Percentiles rank a stretch among this genome's conserved stretches.
These are phyloP conservation scores for Dendrolimus kikuchii DNA, from an alignment of 1,140 invertebrate genomes.

Conservation along the genomic window DNA sequence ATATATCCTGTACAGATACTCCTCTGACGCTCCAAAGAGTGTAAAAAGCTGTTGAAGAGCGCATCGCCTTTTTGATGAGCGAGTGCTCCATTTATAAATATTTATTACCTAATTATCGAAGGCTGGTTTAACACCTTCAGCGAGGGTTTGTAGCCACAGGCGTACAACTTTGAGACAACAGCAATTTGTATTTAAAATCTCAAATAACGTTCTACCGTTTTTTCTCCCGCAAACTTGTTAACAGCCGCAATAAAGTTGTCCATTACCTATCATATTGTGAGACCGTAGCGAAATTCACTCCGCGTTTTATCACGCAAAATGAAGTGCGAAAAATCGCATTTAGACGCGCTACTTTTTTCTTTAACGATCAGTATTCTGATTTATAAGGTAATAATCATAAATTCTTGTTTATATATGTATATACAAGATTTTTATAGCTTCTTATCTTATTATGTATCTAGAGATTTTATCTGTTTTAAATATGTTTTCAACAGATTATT, in stretches of 20 bases:
- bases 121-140: conserved; percentile 32
- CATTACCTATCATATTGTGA: conserved; percentile 30
- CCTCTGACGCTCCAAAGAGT: conserved; percentile 33
- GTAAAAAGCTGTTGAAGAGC: conserved; percentile 26
- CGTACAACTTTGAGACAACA: conserved; percentile 20
- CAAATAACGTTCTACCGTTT: conserved; percentile 11
- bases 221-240: conserved; percentile 27
- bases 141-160: conserved; percentile 24
- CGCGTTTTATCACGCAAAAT: conserved; percentile 25
- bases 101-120: conserved; percentile 61
- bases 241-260: conserved; percentile 39
- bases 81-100: conserved; percentile 55
- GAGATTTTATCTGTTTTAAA: too few relatives aligned
- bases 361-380: too few relatives aligned
- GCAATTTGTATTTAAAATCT: conserved; percentile 22
- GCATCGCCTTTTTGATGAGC: conserved; percentile 33
- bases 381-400: too few relatives aligned
- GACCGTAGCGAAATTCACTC: conserved; percentile 21
- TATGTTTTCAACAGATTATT: too few relatives aligned
- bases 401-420: neutral
- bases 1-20: conserved; percentile 15
- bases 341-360: conserved; percentile 11
- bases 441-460: too few relatives aligned
- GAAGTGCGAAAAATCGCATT: conserved; percentile 25
- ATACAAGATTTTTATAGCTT: too few relatives aligned